Conservation (phyloP, 2,888 invertebrate species). For the Drosophila mayaguana region DNA sequence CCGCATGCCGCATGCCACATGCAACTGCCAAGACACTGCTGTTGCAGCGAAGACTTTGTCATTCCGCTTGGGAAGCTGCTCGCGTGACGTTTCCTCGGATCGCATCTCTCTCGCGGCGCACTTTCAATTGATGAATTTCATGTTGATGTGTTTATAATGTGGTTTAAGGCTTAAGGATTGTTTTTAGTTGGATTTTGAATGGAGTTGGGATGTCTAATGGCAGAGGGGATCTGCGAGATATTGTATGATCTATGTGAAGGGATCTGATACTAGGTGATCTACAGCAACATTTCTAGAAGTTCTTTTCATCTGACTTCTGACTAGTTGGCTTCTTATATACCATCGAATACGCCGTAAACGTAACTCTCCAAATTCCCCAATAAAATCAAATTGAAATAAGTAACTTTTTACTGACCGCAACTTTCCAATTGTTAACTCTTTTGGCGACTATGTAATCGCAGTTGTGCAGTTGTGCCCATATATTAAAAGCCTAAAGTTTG, state of each 20-base stretch:
- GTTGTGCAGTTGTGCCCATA: not conserved
- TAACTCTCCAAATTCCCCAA: not conserved
- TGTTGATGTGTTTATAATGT: constrained; percentile 60
- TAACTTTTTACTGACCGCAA: not conserved
- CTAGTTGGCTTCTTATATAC: not conserved
- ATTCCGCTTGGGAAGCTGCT: constrained; percentile 38
- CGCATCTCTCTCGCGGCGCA: constrained; percentile 36
- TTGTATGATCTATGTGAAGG: too few relatives aligned
- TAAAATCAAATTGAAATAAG: not conserved
- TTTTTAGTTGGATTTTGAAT: not conserved
- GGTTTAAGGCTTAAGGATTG: constrained; percentile 26
- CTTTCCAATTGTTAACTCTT: constrained; percentile 3
- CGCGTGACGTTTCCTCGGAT: constrained; percentile 56
- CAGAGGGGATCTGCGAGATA: too few relatives aligned
- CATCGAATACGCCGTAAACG: not conserved
- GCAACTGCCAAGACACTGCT: constrained; percentile 9
- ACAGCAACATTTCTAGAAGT: too few relatives aligned
- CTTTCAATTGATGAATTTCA: constrained; percentile 61
- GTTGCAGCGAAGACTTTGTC: constrained; percentile 56
- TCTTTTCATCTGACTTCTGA: not conserved
- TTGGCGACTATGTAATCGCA: not conserved
- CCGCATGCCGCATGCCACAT: constrained; percentile 17
- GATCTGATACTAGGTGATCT: not conserved
- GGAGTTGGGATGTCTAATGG: not conserved
- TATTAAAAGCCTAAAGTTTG: not conserved